Percentiles rank a stretch among this genome's conserved stretches.
Conservation (phyloP, 2,113 vertebrate genomes). For the Platysternon megacephalum region DNA sequence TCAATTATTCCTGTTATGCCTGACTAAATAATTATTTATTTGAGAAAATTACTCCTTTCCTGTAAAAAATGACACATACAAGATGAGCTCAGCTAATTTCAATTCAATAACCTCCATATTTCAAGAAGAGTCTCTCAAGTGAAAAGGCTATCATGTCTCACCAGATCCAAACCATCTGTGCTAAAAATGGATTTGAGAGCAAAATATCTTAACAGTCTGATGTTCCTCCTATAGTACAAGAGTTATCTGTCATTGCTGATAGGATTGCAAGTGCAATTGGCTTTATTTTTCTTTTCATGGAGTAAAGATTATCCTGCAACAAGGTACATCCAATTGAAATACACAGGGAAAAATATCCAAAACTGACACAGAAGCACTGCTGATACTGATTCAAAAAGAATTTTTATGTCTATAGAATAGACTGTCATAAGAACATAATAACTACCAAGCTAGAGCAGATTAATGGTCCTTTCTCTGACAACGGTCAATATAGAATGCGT, state of each 20-base stretch:
- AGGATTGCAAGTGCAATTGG: background rate
- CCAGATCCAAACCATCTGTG: background rate
- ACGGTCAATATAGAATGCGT: background rate
- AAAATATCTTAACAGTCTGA: background rate
- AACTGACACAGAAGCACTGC: background rate
- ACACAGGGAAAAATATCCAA: background rate
- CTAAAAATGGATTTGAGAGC: background rate
- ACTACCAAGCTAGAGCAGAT: background rate
- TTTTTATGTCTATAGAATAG: background rate
- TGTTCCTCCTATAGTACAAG: background rate
- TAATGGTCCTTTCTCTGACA: background rate
- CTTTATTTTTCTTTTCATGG: background rate
- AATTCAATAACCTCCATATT: background rate
- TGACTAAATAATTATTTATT: conserved; percentile 38
- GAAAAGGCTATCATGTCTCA: background rate
- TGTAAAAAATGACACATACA: background rate
- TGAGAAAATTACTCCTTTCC: background rate
- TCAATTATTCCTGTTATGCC: background rate
- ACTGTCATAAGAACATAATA: background rate
- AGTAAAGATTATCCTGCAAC: background rate
- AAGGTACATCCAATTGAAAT: background rate
- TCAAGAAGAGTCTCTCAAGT: conserved; percentile 13
- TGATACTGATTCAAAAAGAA: background rate
- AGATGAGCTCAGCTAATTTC: background rate
- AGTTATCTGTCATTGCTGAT: background rate